A percentile compares a stretch with the other conserved stretches of the same genome.
Conservation (phyloP, 1,140 invertebrate genomes). For the Yoshiicerus persimilis region DNA sequence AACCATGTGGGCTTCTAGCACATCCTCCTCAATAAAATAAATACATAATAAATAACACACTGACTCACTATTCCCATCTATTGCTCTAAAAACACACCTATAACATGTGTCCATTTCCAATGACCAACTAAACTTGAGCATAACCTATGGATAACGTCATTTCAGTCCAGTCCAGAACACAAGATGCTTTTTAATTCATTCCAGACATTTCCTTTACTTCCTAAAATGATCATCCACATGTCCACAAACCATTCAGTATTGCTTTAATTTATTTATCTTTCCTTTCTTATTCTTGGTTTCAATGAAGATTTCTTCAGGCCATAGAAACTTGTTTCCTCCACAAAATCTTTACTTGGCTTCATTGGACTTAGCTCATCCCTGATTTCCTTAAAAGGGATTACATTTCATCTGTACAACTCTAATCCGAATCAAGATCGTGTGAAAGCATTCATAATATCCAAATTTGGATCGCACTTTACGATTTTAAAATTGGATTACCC, state of each 20-base stretch:
- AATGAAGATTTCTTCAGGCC: neutral
- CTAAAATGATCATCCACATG: neutral
- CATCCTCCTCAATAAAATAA: conserved; percentile 14
- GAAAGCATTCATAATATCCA: neutral
- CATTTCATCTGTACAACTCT: neutral
- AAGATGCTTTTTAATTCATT: neutral
- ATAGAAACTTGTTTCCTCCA: neutral
- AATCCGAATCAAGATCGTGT: neutral
- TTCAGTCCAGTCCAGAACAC: neutral
- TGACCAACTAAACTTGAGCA: neutral
- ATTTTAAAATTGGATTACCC: neutral
- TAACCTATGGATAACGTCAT: neutral
- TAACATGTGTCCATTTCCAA: neutral
- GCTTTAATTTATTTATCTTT: neutral
- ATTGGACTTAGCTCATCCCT: neutral
- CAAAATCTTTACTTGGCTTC: neutral
- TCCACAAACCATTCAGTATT: neutral
- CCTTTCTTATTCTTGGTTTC: neutral
- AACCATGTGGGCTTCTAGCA: neutral
- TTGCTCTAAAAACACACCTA: neutral
- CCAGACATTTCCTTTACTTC: neutral
- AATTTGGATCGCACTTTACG: neutral
- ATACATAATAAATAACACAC: conserved; percentile 16
- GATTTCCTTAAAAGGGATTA: neutral
- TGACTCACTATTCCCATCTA: neutral